Evolutionary conservation across 2,888 invertebrate genomes (phyloP).

Genomic region (Pinctada fucata): DNA sequence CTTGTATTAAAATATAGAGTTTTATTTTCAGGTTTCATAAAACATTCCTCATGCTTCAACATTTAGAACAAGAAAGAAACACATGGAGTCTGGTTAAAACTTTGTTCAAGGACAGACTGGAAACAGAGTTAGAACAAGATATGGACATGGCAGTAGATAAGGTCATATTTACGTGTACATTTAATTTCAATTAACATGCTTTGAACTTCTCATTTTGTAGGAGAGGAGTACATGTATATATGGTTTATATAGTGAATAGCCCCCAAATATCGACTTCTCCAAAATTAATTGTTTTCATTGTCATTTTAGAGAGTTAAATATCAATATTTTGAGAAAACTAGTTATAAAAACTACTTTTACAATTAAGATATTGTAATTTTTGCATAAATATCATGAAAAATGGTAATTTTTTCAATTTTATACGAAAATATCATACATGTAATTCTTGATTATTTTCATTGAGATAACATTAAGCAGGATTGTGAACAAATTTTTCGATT

Average conservation of each 20-base stretch:
- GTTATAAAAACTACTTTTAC: too few relatives aligned
- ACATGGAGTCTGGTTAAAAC: constrained; percentile 92
- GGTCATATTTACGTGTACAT: not conserved
- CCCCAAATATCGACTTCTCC: not conserved
- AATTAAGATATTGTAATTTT: too few relatives aligned
- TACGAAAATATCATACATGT: too few relatives aligned
- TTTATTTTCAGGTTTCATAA: constrained; percentile 65
- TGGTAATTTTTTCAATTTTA: too few relatives aligned
- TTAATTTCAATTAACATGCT: not conserved
- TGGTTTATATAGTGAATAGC: too few relatives aligned
- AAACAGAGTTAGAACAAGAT: constrained; percentile 66
- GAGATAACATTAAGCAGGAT: too few relatives aligned
- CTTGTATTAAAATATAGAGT: not conserved
- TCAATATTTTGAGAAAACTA: too few relatives aligned
- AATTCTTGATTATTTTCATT: too few relatives aligned
- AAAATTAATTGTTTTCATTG: not conserved
- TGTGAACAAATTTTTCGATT: too few relatives aligned
- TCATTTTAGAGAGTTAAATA: too few relatives aligned
- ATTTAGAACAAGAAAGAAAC: constrained; percentile 88
- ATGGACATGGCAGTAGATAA: constrained; percentile 49
- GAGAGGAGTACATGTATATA: too few relatives aligned
- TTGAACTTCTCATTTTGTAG: not conserved
- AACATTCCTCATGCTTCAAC: constrained; percentile 62
- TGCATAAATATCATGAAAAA: too few relatives aligned
- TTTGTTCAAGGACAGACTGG: constrained; percentile 88